Base-by-base conservation (phyloP, 1,140 invertebrate genomes). In the Danaus plexippus region DNA sequence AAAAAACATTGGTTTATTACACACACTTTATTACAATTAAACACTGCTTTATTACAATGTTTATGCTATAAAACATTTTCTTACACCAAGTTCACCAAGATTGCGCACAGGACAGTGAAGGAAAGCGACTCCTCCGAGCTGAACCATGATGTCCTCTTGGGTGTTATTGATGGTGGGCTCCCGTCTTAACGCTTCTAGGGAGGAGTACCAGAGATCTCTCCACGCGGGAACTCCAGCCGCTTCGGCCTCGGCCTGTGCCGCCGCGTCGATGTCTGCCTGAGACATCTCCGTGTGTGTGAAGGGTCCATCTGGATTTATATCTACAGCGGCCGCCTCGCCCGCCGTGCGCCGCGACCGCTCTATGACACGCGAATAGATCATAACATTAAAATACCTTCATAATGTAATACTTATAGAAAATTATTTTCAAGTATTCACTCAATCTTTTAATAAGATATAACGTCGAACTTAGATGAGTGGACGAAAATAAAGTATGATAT, bases 101-200 rank as follows among this genome's bases (percentile, higher is more conserved):
- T 87, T 75, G 9, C 83, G 71, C 60, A 87, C 85, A 51, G 86
- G 83, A 85, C 94, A 96, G 80, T 95, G 92, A 53, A 96, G 89
- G 81, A 95, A 95, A 58, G 94, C 94, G 9, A 93, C 92, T 51
- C 92, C 92, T 52, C 94, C 94, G 45, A 95, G 86, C 78, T 95
- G 94, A 54, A 92, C 93, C 13, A 93, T 93, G 45, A 95, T 91
- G 74, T 95, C 95, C 54, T 84, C 85, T 56, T 77, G 64, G 42
- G 83, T 84, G 69, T 75, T 77, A 68, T 87, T 86, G 72, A 92
- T 89, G 66, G 84, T 83, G 43, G 88, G 89, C 66, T 90, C 89
- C 68, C 89, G 88, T 58, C 87, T 86, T 71, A 88, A 83, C 55
- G 89, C 88, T 61, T 91, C 90, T 67, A 90, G 83, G 68, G 90